Conservation (phyloP, 2,888 invertebrate species). For the Siphonodentalium dalli region DNA sequence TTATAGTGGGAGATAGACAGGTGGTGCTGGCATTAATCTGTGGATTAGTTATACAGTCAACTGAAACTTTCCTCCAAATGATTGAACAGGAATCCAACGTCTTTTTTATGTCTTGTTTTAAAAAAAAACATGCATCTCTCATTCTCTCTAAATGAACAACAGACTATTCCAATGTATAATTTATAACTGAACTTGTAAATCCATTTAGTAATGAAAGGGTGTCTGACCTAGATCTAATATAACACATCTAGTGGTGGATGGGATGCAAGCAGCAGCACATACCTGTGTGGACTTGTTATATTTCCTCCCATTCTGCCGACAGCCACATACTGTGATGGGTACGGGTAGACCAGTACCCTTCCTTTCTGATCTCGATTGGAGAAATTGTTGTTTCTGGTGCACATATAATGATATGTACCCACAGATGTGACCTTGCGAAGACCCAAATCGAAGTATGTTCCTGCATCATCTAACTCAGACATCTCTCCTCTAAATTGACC, state of each 20-base stretch:
- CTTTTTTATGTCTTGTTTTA: not conserved
- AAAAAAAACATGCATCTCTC: not conserved
- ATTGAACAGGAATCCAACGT: not conserved
- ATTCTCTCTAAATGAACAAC: too few relatives aligned
- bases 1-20: too few relatives aligned
- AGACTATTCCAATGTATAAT: too few relatives aligned
- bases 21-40: too few relatives aligned
- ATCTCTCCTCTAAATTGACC: slow-evolving; percentile 55
- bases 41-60: too few relatives aligned
- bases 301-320: slow-evolving; percentile 59
- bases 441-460: slow-evolving; percentile 63
- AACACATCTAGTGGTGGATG: too few relatives aligned
- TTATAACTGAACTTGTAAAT: too few relatives aligned
- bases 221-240: not conserved
- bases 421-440: slow-evolving; percentile 45
- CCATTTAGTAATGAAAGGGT: too few relatives aligned
- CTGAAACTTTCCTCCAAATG: too few relatives aligned
- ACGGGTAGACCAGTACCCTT: slow-evolving; percentile 40
- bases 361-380: slow-evolving; percentile 65
- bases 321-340: slow-evolving; percentile 28
- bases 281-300: slow-evolving; percentile 43
- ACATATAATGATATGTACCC: slow-evolving; percentile 60
- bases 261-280: slow-evolving; percentile 15
- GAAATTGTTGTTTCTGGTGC: slow-evolving; percentile 64
- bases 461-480: slow-evolving; percentile 60